Conservation (phyloP, 2,113 vertebrate genomes). For the Gadus chalcogrammus region DNA sequence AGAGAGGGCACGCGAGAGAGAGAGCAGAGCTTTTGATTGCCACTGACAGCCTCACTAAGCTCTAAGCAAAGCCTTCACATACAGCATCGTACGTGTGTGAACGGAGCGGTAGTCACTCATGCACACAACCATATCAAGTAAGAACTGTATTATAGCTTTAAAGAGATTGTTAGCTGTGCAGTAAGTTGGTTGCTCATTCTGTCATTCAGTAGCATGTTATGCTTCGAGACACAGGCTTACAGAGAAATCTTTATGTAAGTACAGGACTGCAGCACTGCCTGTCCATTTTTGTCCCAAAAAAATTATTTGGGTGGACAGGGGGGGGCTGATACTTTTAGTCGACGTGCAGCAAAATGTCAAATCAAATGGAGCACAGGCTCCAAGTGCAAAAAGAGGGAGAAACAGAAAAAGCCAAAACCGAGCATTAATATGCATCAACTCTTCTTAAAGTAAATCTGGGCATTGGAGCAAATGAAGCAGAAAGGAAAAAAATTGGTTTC, state of each 20-base stretch:
- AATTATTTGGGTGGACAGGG: no score
- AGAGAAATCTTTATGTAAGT: no score
- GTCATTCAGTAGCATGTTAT: neutral
- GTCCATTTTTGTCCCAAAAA: no score
- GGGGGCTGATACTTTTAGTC: no score
- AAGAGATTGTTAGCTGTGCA: slow-evolving; percentile 17
- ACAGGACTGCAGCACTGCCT: no score
- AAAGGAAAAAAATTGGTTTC: slow-evolving; percentile 49
- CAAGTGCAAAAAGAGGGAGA: slow-evolving; percentile 5
- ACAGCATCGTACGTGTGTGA: slow-evolving; percentile 43
- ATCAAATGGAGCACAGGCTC: slow-evolving; percentile 31
- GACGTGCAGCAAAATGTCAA: slow-evolving; percentile 10
- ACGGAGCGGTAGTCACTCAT: slow-evolving; percentile 16
- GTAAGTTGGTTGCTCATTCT: neutral
- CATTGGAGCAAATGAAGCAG: slow-evolving; percentile 43
- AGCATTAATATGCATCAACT: slow-evolving; percentile 53
- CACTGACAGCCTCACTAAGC: slow-evolving; percentile 41
- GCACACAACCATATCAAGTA: slow-evolving; percentile 12
- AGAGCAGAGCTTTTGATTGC: slow-evolving; percentile 37
- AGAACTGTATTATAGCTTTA: slow-evolving; percentile 24
- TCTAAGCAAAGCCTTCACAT: slow-evolving; percentile 45
- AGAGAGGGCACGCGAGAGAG: neutral
- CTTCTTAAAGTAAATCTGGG: slow-evolving; percentile 44
- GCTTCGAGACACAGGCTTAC: no score
- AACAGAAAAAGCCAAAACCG: slow-evolving; percentile 37